These are phyloP conservation scores for Drosophila eugracilis DNA, from an alignment of 1,140 invertebrate genomes.

Conservation along the genomic window DNA sequence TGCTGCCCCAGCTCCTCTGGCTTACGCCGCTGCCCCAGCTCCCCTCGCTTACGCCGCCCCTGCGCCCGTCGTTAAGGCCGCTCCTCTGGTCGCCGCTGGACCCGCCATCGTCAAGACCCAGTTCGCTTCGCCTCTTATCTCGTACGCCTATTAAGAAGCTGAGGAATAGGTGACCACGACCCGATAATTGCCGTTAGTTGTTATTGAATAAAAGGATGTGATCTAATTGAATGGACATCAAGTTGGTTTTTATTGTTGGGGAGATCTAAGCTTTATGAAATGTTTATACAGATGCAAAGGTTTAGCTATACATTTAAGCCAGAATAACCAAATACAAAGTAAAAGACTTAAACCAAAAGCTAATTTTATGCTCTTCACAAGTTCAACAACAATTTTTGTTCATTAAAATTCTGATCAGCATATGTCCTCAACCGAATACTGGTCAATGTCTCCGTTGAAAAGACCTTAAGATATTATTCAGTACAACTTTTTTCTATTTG, in stretches of 20 bases:
- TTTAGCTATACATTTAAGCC: neutral
- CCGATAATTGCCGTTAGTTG: conserved; percentile 81
- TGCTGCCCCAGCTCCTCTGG: conserved; percentile 46
- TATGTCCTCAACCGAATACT: too few relatives aligned
- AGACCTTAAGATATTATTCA: too few relatives aligned
- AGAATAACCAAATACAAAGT: too few relatives aligned
- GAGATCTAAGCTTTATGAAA: neutral
- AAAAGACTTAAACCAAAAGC: too few relatives aligned
- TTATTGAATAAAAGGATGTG: conserved; percentile 81
- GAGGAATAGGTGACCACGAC: conserved; percentile 53
- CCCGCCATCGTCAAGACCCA: conserved; percentile 75
- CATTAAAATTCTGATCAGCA: too few relatives aligned
- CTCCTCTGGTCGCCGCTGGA: conserved; percentile 58
- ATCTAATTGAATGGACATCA: conserved; percentile 51
- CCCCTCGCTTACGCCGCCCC: conserved; percentile 52
- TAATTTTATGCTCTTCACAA: too few relatives aligned
- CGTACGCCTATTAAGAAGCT: conserved; percentile 68
- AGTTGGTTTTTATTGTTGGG: neutral
- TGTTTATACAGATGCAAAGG: neutral
- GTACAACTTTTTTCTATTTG: too few relatives aligned
- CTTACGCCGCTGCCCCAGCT: conserved; percentile 36
- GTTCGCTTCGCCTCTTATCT: conserved; percentile 76
- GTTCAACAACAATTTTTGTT: too few relatives aligned
- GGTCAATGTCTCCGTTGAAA: too few relatives aligned
- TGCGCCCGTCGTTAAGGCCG: conserved; percentile 61